A percentile compares a stretch with the other conserved stretches of the same genome.
Conservation (phyloP, 2,797 vertebrate genomes). For the Tragopan temminckii region DNA sequence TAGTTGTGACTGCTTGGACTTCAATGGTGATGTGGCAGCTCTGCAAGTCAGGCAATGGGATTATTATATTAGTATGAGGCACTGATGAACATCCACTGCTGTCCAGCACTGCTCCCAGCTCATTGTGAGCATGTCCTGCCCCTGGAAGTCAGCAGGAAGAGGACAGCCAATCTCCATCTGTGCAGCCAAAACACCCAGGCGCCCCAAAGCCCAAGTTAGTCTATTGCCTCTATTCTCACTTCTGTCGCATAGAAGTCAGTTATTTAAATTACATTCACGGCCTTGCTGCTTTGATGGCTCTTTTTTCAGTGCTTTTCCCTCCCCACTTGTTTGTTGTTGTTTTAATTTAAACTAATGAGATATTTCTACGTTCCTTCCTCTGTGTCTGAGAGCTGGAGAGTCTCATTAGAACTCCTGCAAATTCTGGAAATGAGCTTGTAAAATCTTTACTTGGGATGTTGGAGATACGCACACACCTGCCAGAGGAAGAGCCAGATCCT, state of each 20-base stretch:
- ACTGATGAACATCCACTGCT: neutral
- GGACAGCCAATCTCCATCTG: neutral
- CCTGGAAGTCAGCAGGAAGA: neutral
- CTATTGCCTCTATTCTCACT: neutral
- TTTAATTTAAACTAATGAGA: slow-evolving; percentile 55
- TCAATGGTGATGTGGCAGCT: neutral
- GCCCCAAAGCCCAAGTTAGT: neutral
- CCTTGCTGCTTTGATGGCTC: neutral
- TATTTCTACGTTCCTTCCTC: slow-evolving; percentile 57
- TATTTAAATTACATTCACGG: neutral
- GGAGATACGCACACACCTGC: slow-evolving; percentile 43
- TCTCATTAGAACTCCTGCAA: slow-evolving; percentile 39
- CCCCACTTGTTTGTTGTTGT: neutral
- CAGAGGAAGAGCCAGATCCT: slow-evolving; percentile 58
- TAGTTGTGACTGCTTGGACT: neutral
- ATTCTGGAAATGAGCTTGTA: slow-evolving; percentile 59
- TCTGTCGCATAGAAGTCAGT: neutral
- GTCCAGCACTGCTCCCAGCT: neutral
- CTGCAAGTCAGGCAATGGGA: neutral
- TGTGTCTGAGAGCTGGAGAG: slow-evolving; percentile 46
- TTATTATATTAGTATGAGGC: neutral
- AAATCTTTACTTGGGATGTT: slow-evolving; percentile 68
- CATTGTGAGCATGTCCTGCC: neutral
- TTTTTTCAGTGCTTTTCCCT: neutral
- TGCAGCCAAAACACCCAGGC: rapidly evolving